phyloP scores from a whole-genome alignment of 2,113 vertebrate genomes.

The Piprites chloris region DNA sequence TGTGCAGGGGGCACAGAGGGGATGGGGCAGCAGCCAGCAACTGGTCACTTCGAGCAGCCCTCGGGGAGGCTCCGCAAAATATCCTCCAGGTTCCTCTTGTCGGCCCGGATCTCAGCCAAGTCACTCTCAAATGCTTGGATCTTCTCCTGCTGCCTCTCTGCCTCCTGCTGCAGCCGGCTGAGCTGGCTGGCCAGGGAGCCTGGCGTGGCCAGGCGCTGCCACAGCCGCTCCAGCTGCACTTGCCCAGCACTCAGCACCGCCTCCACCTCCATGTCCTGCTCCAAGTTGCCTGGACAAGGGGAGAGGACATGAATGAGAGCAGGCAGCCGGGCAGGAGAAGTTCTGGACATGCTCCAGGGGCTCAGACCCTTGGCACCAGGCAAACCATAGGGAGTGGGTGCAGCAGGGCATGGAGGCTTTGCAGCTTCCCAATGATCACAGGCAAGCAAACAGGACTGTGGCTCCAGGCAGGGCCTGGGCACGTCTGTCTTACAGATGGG shows the following conservation, averaged over 20 bases:
- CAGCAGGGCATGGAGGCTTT: not conserved
- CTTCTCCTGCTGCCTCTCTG: conserved; percentile 73
- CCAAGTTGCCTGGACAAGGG: conserved; percentile 21
- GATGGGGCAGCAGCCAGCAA: not conserved
- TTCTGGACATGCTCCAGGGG: not conserved
- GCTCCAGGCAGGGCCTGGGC: not conserved
- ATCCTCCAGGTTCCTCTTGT: conserved; percentile 86
- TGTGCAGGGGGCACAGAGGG: not conserved
- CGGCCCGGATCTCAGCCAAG: conserved; percentile 80
- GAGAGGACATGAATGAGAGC: not conserved
- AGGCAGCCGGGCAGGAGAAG: not conserved
- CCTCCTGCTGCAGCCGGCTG: conserved; percentile 75
- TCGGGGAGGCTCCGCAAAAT: conserved; percentile 82
- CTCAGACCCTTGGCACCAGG: not conserved
- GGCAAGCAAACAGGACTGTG: not conserved
- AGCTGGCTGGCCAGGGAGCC: conserved; percentile 77
- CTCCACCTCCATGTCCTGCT: not conserved
- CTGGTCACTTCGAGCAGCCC: conserved; percentile 70
- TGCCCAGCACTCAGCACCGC: conserved; percentile 74
- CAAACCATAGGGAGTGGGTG: not conserved
- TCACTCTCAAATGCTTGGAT: conserved; percentile 77
- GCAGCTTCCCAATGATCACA: not conserved
- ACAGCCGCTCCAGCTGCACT: conserved; percentile 72
- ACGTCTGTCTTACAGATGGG: not conserved
- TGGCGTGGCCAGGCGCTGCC: conserved; percentile 62